These are phyloP conservation scores for Thalassoma bifasciatum DNA, from an alignment of 2,113 vertebrate species.

Conservation along the genomic window DNA sequence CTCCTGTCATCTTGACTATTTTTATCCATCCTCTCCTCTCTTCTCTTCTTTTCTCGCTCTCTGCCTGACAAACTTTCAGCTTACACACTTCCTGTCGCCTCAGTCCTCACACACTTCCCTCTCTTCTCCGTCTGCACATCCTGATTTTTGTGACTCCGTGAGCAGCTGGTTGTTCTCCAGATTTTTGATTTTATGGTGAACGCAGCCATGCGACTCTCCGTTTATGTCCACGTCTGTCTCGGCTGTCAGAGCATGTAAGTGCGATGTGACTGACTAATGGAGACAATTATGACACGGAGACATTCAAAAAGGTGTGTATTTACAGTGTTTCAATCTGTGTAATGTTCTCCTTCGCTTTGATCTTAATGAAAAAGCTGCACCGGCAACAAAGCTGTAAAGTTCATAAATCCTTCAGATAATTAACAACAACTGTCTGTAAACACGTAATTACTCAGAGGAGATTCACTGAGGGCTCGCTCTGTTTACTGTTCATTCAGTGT, in stretches of 20 bases:
- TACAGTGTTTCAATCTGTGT: too few species aligned
- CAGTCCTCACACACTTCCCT: background rate
- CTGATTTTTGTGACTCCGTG: slow-evolving; percentile 14
- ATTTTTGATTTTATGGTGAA: background rate
- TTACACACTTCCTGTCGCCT: slow-evolving; percentile 13
- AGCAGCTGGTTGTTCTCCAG: slow-evolving; percentile 37
- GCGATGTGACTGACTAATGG: too few species aligned
- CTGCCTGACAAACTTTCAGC: slow-evolving; percentile 46
- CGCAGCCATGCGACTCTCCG: background rate
- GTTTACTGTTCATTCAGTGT: background rate
- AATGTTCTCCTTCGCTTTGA: too few species aligned
- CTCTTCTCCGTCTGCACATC: too few species aligned
- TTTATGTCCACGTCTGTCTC: background rate
- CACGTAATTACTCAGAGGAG: slow-evolving; percentile 11
- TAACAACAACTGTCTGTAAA: slow-evolving; percentile 7
- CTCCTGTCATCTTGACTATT: slow-evolving; percentile 23
- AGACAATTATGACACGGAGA: too few species aligned
- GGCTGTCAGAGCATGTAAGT: too few species aligned
- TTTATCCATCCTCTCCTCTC: slow-evolving; percentile 19
- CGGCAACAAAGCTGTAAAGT: background rate
- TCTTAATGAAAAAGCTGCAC: too few species aligned
- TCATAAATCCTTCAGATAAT: slow-evolving; percentile 1
- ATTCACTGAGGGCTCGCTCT: slow-evolving; percentile 8
- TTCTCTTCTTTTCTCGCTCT: slow-evolving; percentile 17
- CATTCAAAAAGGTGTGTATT: too few species aligned